Base-by-base conservation (phyloP, 2,113 vertebrate species). In the Rhombomys opimus region DNA sequence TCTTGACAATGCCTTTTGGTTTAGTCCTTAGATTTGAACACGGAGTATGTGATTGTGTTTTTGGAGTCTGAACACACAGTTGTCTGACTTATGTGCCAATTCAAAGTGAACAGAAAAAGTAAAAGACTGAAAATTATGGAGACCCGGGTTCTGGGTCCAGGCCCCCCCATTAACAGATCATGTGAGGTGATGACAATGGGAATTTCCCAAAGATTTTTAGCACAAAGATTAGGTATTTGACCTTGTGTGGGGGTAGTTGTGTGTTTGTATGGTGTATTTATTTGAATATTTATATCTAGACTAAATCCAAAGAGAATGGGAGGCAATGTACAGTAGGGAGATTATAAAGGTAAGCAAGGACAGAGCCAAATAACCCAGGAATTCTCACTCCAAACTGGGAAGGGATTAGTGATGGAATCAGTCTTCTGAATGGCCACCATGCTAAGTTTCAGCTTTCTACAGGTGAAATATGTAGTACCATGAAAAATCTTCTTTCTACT, bases 1-100 rank as follows among this genome's bases (percentile, higher is more conserved):
- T 96, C 84, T 96, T 85, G 50, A 84, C 91, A 85, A 27, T 32
- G 38, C 10, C 38, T 89, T 93, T 91, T 50, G 30, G 54, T 78
- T 89, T 94, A 50, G 13, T 92, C 70, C 59, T 86, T 92, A 88
- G 54, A 5, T 23, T 77, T 95, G 73, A 41, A 73, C 52, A 72
- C 85, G 38, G 52, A 67, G n/a, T 41, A 54, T 38, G 27, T 35
- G 70, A 57, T 59, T 32, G 52, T 81, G n/a, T n/a, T 90, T 94
- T 85, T 32, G 22, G 38, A 41, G 59, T 30, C 75, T 68, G 54
- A 61, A 54, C 70, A 54, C 82, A 22, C 27, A 61, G 86, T 25
- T 65, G 80, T 76, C 67, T 73, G 80, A 75, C 77, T 82, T 78
- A 73, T 87, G 41, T 63, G 22, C 25, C 52, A 25, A 82, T 87